Base-by-base conservation (phyloP, 2,888 invertebrate species). In the Cataglyphis livida region DNA sequence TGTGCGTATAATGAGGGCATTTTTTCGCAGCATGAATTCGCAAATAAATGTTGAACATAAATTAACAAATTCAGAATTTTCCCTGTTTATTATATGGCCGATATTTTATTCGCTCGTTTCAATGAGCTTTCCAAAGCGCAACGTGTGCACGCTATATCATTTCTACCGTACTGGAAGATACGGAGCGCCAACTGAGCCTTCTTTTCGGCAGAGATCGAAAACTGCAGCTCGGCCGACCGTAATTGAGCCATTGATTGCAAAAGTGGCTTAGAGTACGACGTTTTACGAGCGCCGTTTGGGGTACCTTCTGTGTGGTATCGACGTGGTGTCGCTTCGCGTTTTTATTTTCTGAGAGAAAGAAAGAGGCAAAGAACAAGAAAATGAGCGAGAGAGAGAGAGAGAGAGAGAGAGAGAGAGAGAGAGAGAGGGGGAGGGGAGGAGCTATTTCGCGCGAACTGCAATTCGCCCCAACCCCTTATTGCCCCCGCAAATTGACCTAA, bases 171-270 rank as follows among this genome's bases (percentile, higher is more conserved):
- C 68, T 87, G 85, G 84, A 89, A 84, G 82, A 84, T 81, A 73
- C 68, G 66, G 28, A 44, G 64, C 68, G 57, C 48, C 70, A 51
- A 65, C 51, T 59, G 75, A 79, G 79, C 83, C 81, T 70, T 66
- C 83, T 86, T 87, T 87, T 83, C 88, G 87, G 71, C 75, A 66
- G 73, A 66, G 82, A 81, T 82, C 70, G 82, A 83, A 75, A 85
- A 87, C 74, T 78, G 81, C 81, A 59, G 66, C 48, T 75, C 64
- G 64, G 78, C 66, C 83, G 73, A n/a, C 12, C 76, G 85, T 86
- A 89, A 89, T 89, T 89, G 89, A 89, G 86, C 86, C 81, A 84
- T 89, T 89, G 86, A 89, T 89, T 89, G 85, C 86, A 76, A 86
- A 88, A 89, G 82, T 89, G 86, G 86, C 86, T 82, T 76, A 76